Evolutionary conservation across 1,140 invertebrate species (phyloP).

Genomic region (Drosophila baimaii): DNA sequence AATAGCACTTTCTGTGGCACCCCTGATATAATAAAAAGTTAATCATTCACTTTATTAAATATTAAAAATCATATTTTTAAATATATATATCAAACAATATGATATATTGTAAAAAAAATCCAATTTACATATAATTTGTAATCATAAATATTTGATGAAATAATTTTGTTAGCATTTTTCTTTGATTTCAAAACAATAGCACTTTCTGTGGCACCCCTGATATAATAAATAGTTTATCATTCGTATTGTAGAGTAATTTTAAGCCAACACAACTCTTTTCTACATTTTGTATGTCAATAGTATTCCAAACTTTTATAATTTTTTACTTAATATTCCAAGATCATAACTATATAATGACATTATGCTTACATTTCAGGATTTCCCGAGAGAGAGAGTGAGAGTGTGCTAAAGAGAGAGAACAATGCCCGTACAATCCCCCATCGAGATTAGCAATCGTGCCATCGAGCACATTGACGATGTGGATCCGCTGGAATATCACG

Average conservation of each 20-base stretch:
- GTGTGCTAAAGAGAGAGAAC: background rate
- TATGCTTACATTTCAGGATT: background rate
- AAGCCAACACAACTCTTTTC: background rate
- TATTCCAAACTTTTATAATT: too few relatives aligned
- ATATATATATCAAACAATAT: too few relatives aligned
- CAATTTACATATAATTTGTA: too few relatives aligned
- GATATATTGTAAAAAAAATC: too few relatives aligned
- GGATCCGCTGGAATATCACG: slow-evolving; percentile 85
- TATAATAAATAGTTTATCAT: background rate
- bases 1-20: background rate
- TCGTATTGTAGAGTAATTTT: background rate
- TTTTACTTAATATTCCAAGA: background rate
- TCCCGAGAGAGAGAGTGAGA: background rate
- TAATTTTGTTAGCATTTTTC: too few relatives aligned
- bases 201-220: background rate
- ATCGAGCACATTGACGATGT: slow-evolving; percentile 85
- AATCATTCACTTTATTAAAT: too few relatives aligned
- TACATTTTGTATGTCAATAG: too few relatives aligned
- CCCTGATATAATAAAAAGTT: background rate
- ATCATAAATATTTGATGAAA: too few relatives aligned
- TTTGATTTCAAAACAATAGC: background rate
- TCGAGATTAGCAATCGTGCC: slow-evolving; percentile 85
- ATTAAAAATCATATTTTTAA: too few relatives aligned
- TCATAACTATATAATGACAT: background rate
- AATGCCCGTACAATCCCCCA: slow-evolving; percentile 85